Base-by-base conservation (phyloP, 1,140 invertebrate species). In the Hyposmocoma kahamanoa region DNA sequence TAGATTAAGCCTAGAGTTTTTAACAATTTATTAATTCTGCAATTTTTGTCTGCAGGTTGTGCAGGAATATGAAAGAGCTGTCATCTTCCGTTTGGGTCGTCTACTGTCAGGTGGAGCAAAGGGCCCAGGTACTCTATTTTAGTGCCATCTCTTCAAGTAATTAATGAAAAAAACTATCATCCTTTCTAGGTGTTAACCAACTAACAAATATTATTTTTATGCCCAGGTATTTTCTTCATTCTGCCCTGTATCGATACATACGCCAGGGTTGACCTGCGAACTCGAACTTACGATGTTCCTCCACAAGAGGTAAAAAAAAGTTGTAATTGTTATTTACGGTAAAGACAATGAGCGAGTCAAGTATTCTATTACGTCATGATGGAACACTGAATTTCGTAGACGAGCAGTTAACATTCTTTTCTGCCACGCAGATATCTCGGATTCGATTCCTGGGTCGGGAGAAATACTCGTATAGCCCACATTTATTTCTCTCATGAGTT, bases 231-330 rank as follows among this genome's bases (percentile, higher is more conserved):
- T 51, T 97, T 98, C 86, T 98, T 98, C 83, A 95, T 98, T 24
- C 87, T 98, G 43, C 96, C 97, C 0, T 98, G 97, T 82, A 95
- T 98, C 64, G 97, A 98, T 73, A 93, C 92, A 17, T 98, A 97
- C 68, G 93, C 94, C 11, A 93, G 96, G 38, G 95, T 96, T 5
- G 96, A 98, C 78, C 86, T 98, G 38, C 90, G 97, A 56, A 96
- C 94, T 5, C 90, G 96, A 50, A 96, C 95, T 0, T 98, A 98
- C 71, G 96, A 98, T 72, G 95, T 98, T 21, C 96, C 97, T 26
- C 96, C 96, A 8, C 96, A 98, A 88, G 96, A 98, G 89, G 96
- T 97, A 90, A 79, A 87, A 4, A 1, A 30, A 30, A 10, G 2
- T 30, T 30, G 10, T 2, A n/a, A 30, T 13, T 30, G 8, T n/a